Evolutionary conservation across 1,140 invertebrate genomes (phyloP).

Genomic region (Drosophila kikkawai): DNA sequence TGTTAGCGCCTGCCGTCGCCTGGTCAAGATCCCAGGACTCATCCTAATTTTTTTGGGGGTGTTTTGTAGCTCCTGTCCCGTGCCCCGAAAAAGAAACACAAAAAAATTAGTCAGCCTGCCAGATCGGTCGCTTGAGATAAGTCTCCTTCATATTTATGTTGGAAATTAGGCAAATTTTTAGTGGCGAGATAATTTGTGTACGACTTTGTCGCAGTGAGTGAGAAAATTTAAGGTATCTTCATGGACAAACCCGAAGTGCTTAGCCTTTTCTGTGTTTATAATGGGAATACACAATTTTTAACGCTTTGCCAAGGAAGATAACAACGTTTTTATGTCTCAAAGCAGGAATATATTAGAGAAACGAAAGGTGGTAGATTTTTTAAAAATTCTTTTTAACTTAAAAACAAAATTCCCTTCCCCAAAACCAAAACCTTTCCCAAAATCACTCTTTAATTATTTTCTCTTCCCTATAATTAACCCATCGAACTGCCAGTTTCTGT

Average conservation of each 20-base stretch:
- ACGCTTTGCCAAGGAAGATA: slow-evolving; percentile 39
- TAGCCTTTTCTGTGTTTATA: slow-evolving; percentile 15
- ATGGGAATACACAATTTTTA: slow-evolving; percentile 16
- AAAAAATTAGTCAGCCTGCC: slow-evolving; percentile 65
- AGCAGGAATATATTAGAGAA: not conserved
- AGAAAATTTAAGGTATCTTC: slow-evolving; percentile 63
- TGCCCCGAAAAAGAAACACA: slow-evolving; percentile 37
- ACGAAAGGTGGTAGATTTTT: not conserved
- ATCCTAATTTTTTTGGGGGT: slow-evolving; percentile 48
- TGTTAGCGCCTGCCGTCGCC: slow-evolving; percentile 73
- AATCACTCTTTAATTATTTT: not conserved
- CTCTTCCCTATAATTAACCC: slow-evolving; percentile 4
- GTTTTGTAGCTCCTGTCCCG: slow-evolving; percentile 50
- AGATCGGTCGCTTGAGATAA: slow-evolving; percentile 74
- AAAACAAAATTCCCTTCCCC: not conserved
- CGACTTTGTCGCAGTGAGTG: slow-evolving; percentile 83
- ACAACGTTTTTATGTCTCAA: not conserved
- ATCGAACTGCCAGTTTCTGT: not conserved
- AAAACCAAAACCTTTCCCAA: not conserved
- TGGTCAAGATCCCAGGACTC: slow-evolving; percentile 60
- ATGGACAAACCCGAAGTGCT: slow-evolving; percentile 13
- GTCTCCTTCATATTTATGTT: slow-evolving; percentile 75
- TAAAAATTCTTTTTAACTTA: not conserved
- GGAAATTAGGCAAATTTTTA: slow-evolving; percentile 84
- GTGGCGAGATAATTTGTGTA: slow-evolving; percentile 84